Evolutionary conservation across 2,797 vertebrate genomes (phyloP), one percentile per base, ranked within the genome.

Genomic region (Notamacropus eugenii): DNA sequence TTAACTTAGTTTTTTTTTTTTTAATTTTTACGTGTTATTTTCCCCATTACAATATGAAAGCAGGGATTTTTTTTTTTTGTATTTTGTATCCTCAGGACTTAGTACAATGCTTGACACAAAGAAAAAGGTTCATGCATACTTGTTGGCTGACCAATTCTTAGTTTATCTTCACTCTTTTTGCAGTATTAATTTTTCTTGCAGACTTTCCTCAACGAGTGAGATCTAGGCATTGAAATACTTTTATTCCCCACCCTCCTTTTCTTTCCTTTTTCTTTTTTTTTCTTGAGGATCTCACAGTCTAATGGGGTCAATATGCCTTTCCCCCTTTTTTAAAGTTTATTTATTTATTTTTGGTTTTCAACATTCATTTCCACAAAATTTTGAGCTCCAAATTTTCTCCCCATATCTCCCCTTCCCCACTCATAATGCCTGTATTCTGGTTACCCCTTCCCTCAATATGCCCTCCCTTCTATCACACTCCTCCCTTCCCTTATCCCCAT

Each of bases 121-220:
- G 16, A 22, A 40, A 59, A 31, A 74, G 5, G 6, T 74, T 74
- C 19, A n/a, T 22, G 19, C n/a, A 82, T 82, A 2, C 16, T 46
- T 24, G 40, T 46, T 46, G 74, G 2, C 74, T 82, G 22, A 82
- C 8, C 12, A 46, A 10, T 46, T 82, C 8, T 82, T 24, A 57
- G 74, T 87, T 93, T 67, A 90, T 90, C 56, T 28, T 96, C 95
- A 50, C 50, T 54, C 57, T 28, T 31, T 92, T 74, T 96, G 90
- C 82, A 54, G 29, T 46, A 54, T 95, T 52, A 56, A 10, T 92
- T 96, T 95, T 52, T 11, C 52, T 92, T 92, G 59, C 29, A 92
- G 94, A 87, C 4, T 92, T 95, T 95, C 94, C 90, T 93, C 91
- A 56, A 54, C 96, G 92, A 94, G 57, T 92, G 54, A 55, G 31